Percentiles rank a stretch among this genome's conserved stretches.
phyloP scores from a whole-genome alignment of 2,888 invertebrate species.

The Peribatodes rhomboidaria region DNA sequence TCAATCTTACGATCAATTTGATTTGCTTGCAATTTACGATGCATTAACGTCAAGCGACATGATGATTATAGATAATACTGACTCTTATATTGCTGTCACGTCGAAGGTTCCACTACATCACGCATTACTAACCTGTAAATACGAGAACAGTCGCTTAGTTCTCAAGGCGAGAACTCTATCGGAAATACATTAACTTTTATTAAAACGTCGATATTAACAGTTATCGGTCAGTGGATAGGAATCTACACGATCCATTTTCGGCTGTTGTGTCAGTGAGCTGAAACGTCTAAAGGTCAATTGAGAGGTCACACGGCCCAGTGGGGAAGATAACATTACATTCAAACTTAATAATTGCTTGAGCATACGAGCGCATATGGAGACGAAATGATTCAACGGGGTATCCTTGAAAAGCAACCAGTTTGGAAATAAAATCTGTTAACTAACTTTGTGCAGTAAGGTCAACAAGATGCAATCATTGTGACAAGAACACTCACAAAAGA shows the following conservation, averaged over 20 bases:
- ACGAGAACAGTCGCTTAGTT: slow-evolving; percentile 40
- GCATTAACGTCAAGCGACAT: slow-evolving; percentile 25
- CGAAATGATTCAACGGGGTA: slow-evolving; percentile 38
- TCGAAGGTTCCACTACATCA: slow-evolving; percentile 58
- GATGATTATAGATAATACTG: slow-evolving; percentile 19
- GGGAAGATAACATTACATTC: slow-evolving; percentile 63
- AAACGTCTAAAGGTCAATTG: slow-evolving; percentile 71
- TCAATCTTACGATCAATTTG: slow-evolving; percentile 28
- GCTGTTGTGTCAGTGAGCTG: slow-evolving; percentile 66
- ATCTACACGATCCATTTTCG: slow-evolving; percentile 46
- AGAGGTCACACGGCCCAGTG: slow-evolving; percentile 63
- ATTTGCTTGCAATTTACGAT: slow-evolving; percentile 37
- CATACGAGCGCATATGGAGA: slow-evolving; percentile 41
- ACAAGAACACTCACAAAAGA: slow-evolving; percentile 5
- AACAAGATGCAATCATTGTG: slow-evolving; percentile 12
- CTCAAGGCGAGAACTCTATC: slow-evolving; percentile 22
- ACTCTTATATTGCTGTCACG: slow-evolving; percentile 54
- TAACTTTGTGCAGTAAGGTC: slow-evolving; percentile 36
- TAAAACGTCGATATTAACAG: slow-evolving; percentile 34
- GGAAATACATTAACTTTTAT: slow-evolving; percentile 19
- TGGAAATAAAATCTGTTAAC: slow-evolving; percentile 20
- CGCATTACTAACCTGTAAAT: slow-evolving; percentile 55
- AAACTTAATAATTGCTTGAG: slow-evolving; percentile 53
- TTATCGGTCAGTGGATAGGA: slow-evolving; percentile 39
- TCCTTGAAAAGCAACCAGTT: slow-evolving; percentile 55